Conservation (phyloP, 1,140 invertebrate species). For the Aphis gossypii region DNA sequence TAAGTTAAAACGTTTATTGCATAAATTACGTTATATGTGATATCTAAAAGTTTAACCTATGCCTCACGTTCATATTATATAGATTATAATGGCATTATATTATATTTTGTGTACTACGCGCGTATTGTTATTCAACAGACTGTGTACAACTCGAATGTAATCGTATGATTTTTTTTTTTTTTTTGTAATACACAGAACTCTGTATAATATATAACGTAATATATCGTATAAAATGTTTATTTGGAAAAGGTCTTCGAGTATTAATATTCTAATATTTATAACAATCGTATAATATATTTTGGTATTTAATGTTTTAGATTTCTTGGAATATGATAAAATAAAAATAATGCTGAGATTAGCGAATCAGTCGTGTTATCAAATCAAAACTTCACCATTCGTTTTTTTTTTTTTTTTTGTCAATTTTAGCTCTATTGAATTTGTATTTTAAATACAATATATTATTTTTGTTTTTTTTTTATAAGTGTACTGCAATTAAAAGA, state of each 20-base stretch:
- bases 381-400: not conserved
- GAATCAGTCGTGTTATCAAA: not conserved
- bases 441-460: not conserved
- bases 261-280: not conserved
- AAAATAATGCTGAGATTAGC: not conserved
- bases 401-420: not conserved
- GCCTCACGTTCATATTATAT: not conserved
- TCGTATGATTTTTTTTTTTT: not conserved
- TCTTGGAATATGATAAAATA: not conserved
- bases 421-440: not conserved
- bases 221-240: not conserved
- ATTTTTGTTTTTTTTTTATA: not conserved
- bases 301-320: not conserved
- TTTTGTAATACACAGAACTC: not conserved
- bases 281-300: not conserved
- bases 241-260: not conserved
- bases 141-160: not conserved
- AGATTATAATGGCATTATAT: not conserved
- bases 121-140: not conserved
- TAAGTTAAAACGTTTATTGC: conserved; percentile 13
- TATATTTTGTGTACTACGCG: not conserved
- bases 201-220: not conserved
- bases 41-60: not conserved
- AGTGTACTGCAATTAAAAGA: not conserved
- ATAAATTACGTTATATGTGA: conserved; percentile 23